A percentile compares a stretch with the other conserved stretches of the same genome.
phyloP scores from a whole-genome alignment of 2,888 invertebrate species.

The Ophonus ardosiacus region DNA sequence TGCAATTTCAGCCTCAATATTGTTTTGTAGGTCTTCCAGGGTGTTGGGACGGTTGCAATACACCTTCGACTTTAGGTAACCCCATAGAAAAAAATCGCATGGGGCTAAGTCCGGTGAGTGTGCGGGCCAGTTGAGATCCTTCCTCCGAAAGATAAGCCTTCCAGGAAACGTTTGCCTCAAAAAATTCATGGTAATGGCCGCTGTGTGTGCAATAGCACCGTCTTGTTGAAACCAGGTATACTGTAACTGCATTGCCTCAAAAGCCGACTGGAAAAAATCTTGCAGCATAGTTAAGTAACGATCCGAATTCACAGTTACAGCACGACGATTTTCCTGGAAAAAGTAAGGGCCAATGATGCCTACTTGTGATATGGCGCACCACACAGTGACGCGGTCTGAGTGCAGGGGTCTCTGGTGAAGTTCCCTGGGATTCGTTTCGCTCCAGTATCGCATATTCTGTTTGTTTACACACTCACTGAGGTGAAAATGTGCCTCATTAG shows the following conservation, averaged over 20 bases:
- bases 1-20: too few species aligned
- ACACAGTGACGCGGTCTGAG: constrained; percentile 67
- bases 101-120: constrained; percentile 57
- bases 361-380: constrained; percentile 66
- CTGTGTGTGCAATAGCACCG: constrained; percentile 26
- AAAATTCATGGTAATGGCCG: neutral
- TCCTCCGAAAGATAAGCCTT: neutral
- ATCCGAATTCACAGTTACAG: constrained; percentile 68
- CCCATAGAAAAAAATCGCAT: constrained; percentile 34
- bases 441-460: constrained; percentile 63
- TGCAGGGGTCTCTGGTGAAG: constrained; percentile 68
- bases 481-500: constrained; percentile 67
- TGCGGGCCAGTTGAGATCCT: constrained; percentile 55
- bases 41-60: constrained; percentile 65
- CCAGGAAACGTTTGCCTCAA: constrained; percentile 10
- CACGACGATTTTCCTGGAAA: constrained; percentile 68
- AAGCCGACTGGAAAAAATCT: neutral
- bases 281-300: constrained; percentile 68
- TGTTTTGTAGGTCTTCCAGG: too few species aligned
- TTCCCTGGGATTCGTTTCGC: constrained; percentile 65
- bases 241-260: neutral
- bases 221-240: constrained; percentile 27
- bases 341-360: constrained; percentile 67
- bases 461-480: constrained; percentile 51
- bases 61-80: constrained; percentile 66